Base-by-base conservation (phyloP, 1,140 invertebrate species). In the Holcopasites calliopsidis region DNA sequence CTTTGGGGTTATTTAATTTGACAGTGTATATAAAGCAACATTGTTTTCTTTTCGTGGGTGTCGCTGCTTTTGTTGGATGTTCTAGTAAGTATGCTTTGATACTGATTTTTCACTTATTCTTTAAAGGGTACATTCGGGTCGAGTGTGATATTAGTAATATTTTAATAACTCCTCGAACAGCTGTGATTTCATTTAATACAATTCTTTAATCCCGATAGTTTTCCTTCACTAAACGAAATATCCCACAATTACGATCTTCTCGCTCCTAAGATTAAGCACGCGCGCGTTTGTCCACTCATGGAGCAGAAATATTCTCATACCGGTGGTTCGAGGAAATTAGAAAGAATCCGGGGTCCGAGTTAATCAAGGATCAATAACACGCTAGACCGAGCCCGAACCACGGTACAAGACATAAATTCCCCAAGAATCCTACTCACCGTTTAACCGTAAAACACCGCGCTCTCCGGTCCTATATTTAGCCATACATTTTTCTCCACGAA, bases 401-500 rank as follows among this genome's bases (percentile, higher is more conserved):
- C 64, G 62, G 61, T 44, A 72, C 77, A 82, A 82, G 80, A 82
- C 73, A 82, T 82, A 82, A 82, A 82, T 82, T 77, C 61, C 40
- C 73, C 23, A 47, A 44, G 40, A 72, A 74, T 80, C 66, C 78
- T 47, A 55, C 49, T 55, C 57, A 65, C 73, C 76, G 50, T 58
- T 58, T 75, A 60, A 62, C 80, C 81, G 74, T 83, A 78, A 83
- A 83, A 79, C 80, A 79, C 76, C 49, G 47, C 57, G 57, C 42
- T 76, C 61, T 64, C 62, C 68, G 42, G 52, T 44, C 64, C n/a
- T n/a, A n/a, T 83, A 83, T 83, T 83, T 83, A 83, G 80, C 66
- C 58, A 82, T 83, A 83, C 83, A 83, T 83, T 82, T 80, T 83
- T 80, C 82, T 61, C 68, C 72, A 74, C 76, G 76, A 76, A 49